Base-by-base conservation (phyloP, 2,113 vertebrate species). In the Sus scrofa region DNA sequence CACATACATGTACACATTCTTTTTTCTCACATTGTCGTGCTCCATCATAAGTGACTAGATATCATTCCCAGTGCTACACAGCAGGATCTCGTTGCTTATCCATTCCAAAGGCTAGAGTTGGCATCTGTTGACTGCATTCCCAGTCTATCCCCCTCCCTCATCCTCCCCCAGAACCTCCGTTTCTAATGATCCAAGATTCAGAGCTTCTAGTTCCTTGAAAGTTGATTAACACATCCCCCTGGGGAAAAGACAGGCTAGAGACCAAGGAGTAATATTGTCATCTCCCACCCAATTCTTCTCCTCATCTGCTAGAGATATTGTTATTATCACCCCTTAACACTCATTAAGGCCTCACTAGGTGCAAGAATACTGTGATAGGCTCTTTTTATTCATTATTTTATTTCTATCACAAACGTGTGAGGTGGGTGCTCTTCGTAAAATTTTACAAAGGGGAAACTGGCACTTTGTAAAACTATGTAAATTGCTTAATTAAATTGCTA, bases 371-470 rank as follows among this genome's bases (percentile, higher is more conserved):
- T 70, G 7, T 37, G 63, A 63, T 56, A 13, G 50, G 89, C 34
- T 37, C 54, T 88, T 91, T 91, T 18, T 84, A 27, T 44, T 65
- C 63, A 27, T 60, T 87, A 58, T 83, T 95, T 92, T 78, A 50
- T 86, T 14, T 70, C 81, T 44, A 81, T 14, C 30, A 60, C 56
- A 62, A 58, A 88, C 9, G 22, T 54, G 4, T 2, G 27, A 73
- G 26, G 32, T 63, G 7, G 50, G 6, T 63, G 44, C 20, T 54
- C 6, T 58, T 62, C 24, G 30, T 32, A 84, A 24, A 37, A 7
- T 81, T 95, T 91, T 86, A n/a, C 54, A 75, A 50, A 93, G 58
- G 39, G 44, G 11, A 87, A 81, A 75, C 30, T 27, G 27, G 7
- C n/a, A 32, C 91, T 93, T 82, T 56, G 0, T 50, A 58, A 83